Percentiles rank a stretch among this genome's conserved stretches.
phyloP scores from a whole-genome alignment of 2,113 vertebrate genomes.

The Larimichthys crocea region DNA sequence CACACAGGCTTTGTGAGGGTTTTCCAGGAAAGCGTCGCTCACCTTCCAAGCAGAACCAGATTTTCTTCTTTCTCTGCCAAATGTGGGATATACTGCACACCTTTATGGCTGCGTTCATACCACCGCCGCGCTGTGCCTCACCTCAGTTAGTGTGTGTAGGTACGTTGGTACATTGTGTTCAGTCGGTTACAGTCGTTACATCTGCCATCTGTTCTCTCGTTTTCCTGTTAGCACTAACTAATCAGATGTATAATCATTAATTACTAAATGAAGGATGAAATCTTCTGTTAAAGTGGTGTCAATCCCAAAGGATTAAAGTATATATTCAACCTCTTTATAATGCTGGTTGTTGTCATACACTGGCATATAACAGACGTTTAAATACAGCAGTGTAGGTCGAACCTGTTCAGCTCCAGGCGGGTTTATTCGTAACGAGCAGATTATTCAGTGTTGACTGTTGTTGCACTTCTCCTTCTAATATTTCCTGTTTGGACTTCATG shows the following conservation, averaged over 20 bases:
- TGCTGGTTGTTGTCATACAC: no score
- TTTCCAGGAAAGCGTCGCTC: not conserved
- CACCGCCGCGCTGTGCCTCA: not conserved
- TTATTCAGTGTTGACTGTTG: no score
- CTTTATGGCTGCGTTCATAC: not conserved
- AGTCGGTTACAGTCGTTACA: not conserved
- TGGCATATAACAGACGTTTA: no score
- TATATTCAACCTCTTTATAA: no score
- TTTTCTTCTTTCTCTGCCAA: constrained; percentile 72
- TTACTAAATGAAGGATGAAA: no score
- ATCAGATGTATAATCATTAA: no score
- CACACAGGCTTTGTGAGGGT: not conserved
- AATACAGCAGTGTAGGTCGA: no score
- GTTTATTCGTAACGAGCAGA: no score
- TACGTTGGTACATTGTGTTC: constrained; percentile 18
- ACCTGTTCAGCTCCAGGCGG: no score
- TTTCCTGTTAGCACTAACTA: not conserved
- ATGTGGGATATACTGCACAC: not conserved
- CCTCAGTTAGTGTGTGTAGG: not conserved
- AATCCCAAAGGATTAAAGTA: not conserved
- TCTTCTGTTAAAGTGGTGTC: not conserved
- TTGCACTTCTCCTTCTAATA: no score
- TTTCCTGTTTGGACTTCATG: no score
- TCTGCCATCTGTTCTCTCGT: not conserved
- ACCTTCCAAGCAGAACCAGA: constrained; percentile 57